Base-by-base conservation (phyloP, 2,797 vertebrate species). In the Mus minutoides region DNA sequence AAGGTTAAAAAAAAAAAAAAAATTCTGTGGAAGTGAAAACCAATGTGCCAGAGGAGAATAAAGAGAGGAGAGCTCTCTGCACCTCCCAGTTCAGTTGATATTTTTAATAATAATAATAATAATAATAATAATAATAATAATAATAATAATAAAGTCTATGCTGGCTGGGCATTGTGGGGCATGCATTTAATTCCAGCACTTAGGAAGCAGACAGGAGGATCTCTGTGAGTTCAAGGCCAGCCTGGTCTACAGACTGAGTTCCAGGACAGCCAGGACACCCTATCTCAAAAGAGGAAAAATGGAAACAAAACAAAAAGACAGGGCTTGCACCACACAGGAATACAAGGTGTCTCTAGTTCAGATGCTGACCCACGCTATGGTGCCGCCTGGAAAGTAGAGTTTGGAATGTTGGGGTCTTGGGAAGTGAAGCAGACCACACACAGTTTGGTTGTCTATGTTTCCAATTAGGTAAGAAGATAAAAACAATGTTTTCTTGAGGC, bases 301-400 rank as follows among this genome's bases (percentile, higher is more conserved):
- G 19, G 22, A 9, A 58, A 58, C 52, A 22, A 49, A 83, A 14
- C 43, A 46, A 34, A 2, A 67, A 49, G 22, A n/a, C 7, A 17
- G 43, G 64, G 31, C 46, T 85, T 49, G 49, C 12, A n/a, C 43
- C 24, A 49, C 83, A n/a, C 83, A n/a, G 31, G 62, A 67, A 52
- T 69, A 10, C 5, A 71, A 40, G 67, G 13, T 12, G 4, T 67
- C 31, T 77, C 37, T n/a, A 90, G 58, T 11, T 92, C 52, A 76
- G 10, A 54, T 94, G 46, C 40, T 43, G n/a, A 89, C 62, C 86
- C 76, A 58, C 79, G 31, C 62, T 31, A 43, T 56, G 60, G 87
- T 87, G 87, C 1, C 1, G n/a, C 88, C 93, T 92, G 80, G 40
- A 80, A 94, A 95, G 40, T 76, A 71, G 95, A 4, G 49, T 46